Base-by-base conservation (phyloP, 1,140 invertebrate species). In the Drosophila ohnishii region DNA sequence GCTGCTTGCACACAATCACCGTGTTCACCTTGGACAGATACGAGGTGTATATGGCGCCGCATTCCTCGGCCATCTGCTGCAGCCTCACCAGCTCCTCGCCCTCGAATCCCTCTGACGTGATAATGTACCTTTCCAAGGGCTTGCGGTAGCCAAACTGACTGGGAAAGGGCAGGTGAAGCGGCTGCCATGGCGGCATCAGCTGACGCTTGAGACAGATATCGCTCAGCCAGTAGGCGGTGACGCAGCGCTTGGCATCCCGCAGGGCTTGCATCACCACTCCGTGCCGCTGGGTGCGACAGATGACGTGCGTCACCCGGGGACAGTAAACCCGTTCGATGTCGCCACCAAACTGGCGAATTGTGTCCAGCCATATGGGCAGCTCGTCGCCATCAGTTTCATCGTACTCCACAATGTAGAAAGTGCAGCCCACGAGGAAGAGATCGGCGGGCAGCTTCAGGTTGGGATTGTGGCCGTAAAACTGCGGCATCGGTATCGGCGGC, bases 191-290 rank as follows among this genome's bases (percentile, higher is more conserved):
- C 2, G 97, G 97, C 60, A 95, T 86, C 83, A 98, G 95, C 89
- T 96, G 96, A 77, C 97, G 96, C 57, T 96, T 95, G 2, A 94
- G 90, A 61, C 98, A 94, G 30, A 97, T 95, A 92, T 99, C 98
- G 66, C 96, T 98, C 13, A 99, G 92, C 98, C 98, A 99, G 92
- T 96, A 96, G 10, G 97, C 95, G 7, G 97, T 98, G 6, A 99
- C 96, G 87, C 98, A 97, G 25, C 97, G 94, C 92, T 94, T 94
- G 9, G 93, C 92, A 92, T 97, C 96, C 28, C 95, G 93, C 13
- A 97, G 89, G 0, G 95, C 96, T 93, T 96, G 96, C 93, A 97
- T 96, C 14, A 97, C 97, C 22, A 96, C 94, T 34, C 97, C 96
- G 88, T 97, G 96, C 35, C 95, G 95, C 92, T 98, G 97, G 11